phyloP scores from a whole-genome alignment of 2,888 invertebrate species.

The Mesorhabditis belari region DNA sequence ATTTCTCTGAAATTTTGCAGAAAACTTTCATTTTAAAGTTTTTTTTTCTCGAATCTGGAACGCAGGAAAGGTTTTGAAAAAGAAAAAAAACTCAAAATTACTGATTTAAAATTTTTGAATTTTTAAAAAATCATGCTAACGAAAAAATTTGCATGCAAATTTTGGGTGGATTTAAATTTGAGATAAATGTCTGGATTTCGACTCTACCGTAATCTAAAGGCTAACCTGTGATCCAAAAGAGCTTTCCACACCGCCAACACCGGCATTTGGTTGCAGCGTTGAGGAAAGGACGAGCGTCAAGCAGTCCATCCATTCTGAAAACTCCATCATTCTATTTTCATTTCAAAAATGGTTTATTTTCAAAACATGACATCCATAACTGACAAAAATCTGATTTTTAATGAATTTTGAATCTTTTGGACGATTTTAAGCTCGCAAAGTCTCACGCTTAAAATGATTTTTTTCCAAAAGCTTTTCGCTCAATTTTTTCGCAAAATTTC shows the following conservation, averaged over 20 bases:
- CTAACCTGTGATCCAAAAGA: neutral
- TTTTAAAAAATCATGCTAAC: too few relatives aligned
- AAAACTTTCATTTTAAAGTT: too few relatives aligned
- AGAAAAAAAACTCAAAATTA: neutral
- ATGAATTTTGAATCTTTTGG: too few relatives aligned
- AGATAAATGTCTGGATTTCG: neutral
- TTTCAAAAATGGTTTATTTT: neutral
- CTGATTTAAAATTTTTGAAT: neutral
- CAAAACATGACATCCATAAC: neutral
- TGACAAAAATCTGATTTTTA: neutral
- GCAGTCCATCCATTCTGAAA: neutral
- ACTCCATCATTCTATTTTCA: neutral
- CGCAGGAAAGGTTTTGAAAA: neutral
- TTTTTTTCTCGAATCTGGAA: too few relatives aligned
- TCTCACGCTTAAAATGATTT: too few relatives aligned
- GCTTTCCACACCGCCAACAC: neutral
- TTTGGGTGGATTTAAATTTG: neutral
- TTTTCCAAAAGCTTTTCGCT: too few relatives aligned
- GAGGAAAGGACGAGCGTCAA: neutral
- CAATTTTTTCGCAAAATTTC: neutral
- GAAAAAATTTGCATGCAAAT: neutral
- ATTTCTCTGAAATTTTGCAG: too few relatives aligned
- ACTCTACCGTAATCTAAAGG: neutral
- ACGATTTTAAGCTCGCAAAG: too few relatives aligned
- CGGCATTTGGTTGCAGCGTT: neutral